Evolutionary conservation across 1,140 invertebrate genomes (phyloP).

Genomic region (Helicoverpa armigera): DNA sequence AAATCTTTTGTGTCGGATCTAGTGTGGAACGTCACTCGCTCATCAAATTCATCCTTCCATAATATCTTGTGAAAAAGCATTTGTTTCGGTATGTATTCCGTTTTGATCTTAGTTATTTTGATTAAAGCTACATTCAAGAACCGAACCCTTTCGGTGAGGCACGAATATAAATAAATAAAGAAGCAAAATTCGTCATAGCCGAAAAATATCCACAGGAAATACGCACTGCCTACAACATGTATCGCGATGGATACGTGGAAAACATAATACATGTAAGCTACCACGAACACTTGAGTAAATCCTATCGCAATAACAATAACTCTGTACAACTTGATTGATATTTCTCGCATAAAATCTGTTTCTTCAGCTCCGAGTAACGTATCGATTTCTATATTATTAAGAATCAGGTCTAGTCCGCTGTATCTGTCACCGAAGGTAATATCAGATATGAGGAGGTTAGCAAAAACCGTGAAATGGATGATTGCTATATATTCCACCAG

Average conservation of each 20-base stretch:
- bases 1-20: constrained; percentile 57
- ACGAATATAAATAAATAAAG: constrained; percentile 53
- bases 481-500: constrained; percentile 54
- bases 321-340: constrained; percentile 44
- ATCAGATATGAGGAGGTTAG: constrained; percentile 55
- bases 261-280: constrained; percentile 48
- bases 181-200: constrained; percentile 61
- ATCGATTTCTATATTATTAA: constrained; percentile 64
- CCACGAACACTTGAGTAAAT: constrained; percentile 44
- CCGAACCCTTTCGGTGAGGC: constrained; percentile 60
- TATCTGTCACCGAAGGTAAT: constrained; percentile 58
- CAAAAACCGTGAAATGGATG: constrained; percentile 44
- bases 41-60: constrained; percentile 64
- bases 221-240: constrained; percentile 56
- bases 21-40: constrained; percentile 63
- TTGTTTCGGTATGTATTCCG: constrained; percentile 62
- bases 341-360: constrained; percentile 69
- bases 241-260: constrained; percentile 50
- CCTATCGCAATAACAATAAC: constrained; percentile 35
- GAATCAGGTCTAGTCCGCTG: constrained; percentile 54
- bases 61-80: constrained; percentile 63
- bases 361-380: constrained; percentile 62
- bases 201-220: constrained; percentile 58
- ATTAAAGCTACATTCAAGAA: constrained; percentile 72
- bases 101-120: constrained; percentile 63